These are phyloP conservation scores for Benitochromis conjunctus DNA, from an alignment of 2,113 vertebrate genomes.

Conservation along the genomic window DNA sequence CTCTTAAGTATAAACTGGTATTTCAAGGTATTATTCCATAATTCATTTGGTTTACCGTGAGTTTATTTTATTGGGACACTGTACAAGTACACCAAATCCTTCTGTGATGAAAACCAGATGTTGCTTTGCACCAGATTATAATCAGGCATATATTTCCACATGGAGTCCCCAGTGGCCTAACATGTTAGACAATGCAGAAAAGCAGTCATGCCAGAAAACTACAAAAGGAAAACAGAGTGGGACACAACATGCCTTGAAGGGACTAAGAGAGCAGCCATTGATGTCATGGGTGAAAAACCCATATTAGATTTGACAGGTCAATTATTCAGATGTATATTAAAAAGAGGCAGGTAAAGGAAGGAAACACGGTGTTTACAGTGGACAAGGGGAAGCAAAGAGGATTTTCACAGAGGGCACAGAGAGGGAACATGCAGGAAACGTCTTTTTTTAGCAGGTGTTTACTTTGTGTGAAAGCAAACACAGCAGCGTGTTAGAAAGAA, in stretches of 20 bases:
- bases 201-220: no score
- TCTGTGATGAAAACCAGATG: background rate
- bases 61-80: background rate
- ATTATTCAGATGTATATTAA: background rate
- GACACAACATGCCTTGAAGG: background rate
- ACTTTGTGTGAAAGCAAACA: background rate
- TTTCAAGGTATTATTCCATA: background rate
- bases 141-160: background rate
- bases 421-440: background rate
- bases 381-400: background rate
- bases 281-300: background rate
- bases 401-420: background rate
- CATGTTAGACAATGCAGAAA: background rate
- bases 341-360: background rate
- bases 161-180: no score
- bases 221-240: background rate
- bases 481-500: background rate
- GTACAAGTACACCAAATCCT: background rate
- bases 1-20: background rate
- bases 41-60: background rate
- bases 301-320: background rate
- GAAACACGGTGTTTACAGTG: background rate
- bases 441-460: background rate
- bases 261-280: background rate
- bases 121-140: background rate